Evolutionary conservation across 2,797 vertebrate species (phyloP).

Genomic region (Ara ararauna): DNA sequence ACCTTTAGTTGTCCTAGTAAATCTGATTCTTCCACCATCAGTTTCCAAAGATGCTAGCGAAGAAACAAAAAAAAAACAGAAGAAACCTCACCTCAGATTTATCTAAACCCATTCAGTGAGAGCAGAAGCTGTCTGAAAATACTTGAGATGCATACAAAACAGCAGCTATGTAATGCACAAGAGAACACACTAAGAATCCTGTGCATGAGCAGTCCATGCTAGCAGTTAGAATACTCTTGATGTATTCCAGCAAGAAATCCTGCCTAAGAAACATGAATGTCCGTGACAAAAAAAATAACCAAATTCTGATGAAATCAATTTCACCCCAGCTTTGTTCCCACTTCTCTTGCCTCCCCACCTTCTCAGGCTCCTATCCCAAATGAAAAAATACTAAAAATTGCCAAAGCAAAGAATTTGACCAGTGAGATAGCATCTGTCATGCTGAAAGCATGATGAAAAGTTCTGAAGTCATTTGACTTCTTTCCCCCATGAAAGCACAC

Average conservation of each 20-base stretch:
- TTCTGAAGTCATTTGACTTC: background rate
- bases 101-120: background rate
- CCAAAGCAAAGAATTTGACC: background rate
- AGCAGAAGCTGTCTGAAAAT: background rate
- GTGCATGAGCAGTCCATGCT: background rate
- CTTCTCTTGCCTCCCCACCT: background rate
- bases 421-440: background rate
- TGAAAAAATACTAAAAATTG: background rate
- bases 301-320: background rate
- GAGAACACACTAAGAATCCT: background rate
- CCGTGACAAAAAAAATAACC: background rate
- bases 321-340: background rate
- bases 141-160: background rate
- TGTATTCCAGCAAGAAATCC: background rate
- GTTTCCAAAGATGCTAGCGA: conserved; percentile 94
- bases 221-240: background rate
- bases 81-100: background rate
- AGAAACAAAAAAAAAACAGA: conserved; percentile 23
- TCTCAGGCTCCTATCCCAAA: background rate
- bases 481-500: background rate
- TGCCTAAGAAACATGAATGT: background rate
- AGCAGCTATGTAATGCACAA: background rate
- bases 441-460: background rate
- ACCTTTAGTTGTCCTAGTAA: conserved; percentile 97
- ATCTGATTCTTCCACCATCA: conserved; percentile 97